Base-by-base conservation (phyloP, 2,888 invertebrate genomes). In the Rhorus exstirpatorius region DNA sequence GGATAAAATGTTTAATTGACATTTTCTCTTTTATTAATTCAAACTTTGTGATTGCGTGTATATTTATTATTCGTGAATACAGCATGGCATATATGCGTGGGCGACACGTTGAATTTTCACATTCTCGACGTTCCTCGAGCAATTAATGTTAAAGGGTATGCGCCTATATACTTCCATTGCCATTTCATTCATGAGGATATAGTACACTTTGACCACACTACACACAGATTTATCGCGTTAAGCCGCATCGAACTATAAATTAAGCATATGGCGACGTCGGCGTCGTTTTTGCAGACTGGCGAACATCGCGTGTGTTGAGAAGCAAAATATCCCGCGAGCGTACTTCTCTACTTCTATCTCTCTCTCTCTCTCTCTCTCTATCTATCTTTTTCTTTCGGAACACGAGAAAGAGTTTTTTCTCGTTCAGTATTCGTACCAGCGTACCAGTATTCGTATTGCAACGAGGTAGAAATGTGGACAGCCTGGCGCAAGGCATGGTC, bases 161-260 rank as follows among this genome's bases (percentile, higher is more conserved):
- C 21, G 35, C 19, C 19, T 46, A 77, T 24, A 60, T 14, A 49
- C 46, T 21, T 26, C 3, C 26, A 68, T 38, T 24, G 14, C 38
- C 60, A 67, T 49, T 71, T 68, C 63, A 79, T 82, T 63, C 61
- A 79, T 63, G 38, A 12, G 26, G 21, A 38, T 19, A 17, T 10
- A 6, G 26, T 49, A 63, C 17, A 19, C 38, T 61, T 53, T 51
- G 72, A 63, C 38, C 67, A 26, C 26, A 26, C 51, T 63, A 41
- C 63, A 65, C 60, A 68, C 70, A 44, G 70, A 84, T 84, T 84
- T 79, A 84, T 84, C 72, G 76, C 74, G 68, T 74, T 76, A 74
- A 67, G 60, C 17, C 72, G 72, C 68, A 82, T 84, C 74, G 68
- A 79, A 79, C 79, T 76, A 80, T 84, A 84, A 84, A 84, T 84